These are phyloP conservation scores for Stichopus chloronotus DNA, from an alignment of 35 echinoderm and acorn worm genomes.

Conservation along the genomic window DNA sequence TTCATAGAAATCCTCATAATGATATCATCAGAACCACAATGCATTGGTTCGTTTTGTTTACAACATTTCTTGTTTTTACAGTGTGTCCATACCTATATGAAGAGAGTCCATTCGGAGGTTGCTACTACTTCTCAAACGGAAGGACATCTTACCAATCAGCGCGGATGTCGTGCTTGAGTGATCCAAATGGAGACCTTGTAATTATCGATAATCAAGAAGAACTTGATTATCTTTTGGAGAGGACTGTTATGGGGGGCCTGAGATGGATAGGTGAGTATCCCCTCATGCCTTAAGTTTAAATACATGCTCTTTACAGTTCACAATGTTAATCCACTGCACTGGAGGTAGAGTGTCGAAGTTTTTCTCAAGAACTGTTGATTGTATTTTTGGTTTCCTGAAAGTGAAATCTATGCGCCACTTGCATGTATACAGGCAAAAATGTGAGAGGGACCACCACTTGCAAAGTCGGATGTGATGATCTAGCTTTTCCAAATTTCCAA, in stretches of 20 bases:
- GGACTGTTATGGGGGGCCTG: conserved; percentile 27
- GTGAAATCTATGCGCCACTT: too few relatives aligned
- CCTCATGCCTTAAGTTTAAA: background rate
- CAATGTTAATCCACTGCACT: background rate
- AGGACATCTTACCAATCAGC: conserved; percentile 5
- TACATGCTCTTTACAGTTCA: background rate
- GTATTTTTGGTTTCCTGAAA: background rate
- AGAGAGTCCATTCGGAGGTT: conserved; percentile 52
- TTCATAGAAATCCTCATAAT: too few relatives aligned
- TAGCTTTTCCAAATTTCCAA: too few relatives aligned
- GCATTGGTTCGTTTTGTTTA: too few relatives aligned
- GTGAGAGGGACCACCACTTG: too few relatives aligned
- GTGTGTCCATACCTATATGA: conserved; percentile 64
- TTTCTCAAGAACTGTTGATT: background rate
- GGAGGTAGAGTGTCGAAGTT: background rate
- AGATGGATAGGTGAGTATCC: conserved; percentile 71
- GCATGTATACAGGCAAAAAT: too few relatives aligned
- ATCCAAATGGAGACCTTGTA: conserved; percentile 55
- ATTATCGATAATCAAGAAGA: conserved; percentile 70
- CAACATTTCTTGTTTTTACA: background rate
- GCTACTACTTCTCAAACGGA: conserved; percentile 33
- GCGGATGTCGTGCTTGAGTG: conserved; percentile 28
- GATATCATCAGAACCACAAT: too few relatives aligned
- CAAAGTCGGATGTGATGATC: too few relatives aligned
- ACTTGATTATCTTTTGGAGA: conserved; percentile 54